A percentile compares a stretch with the other conserved stretches of the same genome.
Conservation (phyloP, 23 tunicate species). For the Styela plicata region DNA sequence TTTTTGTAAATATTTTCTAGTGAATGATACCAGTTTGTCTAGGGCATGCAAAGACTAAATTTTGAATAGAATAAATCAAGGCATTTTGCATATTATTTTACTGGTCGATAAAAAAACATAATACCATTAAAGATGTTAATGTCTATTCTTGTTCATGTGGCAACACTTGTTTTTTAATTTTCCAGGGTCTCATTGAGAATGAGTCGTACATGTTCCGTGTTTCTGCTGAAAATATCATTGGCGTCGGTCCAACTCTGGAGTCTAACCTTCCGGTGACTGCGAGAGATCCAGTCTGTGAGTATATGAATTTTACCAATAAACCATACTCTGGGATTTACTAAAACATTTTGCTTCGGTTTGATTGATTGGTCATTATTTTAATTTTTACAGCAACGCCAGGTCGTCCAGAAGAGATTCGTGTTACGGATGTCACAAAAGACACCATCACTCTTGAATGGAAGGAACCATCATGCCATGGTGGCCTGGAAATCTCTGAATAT, state of each 20-base stretch:
- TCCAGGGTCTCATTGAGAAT: constrained; percentile 60
- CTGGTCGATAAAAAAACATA: too few species aligned
- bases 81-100: too few species aligned
- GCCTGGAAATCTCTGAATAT: constrained; percentile 67
- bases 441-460: constrained; percentile 83
- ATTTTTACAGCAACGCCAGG: constrained; percentile 29
- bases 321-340: too few species aligned
- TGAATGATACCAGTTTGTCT: too few species aligned
- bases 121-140: background rate
- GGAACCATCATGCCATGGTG: constrained; percentile 73
- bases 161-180: background rate
- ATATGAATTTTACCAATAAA: too few species aligned
- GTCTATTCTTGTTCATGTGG: background rate
- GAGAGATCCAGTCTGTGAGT: constrained; percentile 72
- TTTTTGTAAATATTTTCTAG: too few species aligned
- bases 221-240: constrained; percentile 81
- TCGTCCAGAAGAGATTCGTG: constrained; percentile 32
- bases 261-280: constrained; percentile 64
- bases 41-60: too few species aligned
- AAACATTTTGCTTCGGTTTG: too few species aligned
- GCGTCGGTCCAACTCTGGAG: constrained; percentile 78
- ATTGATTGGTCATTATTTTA: too few species aligned
- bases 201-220: constrained; percentile 95
- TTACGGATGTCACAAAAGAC: constrained; percentile 60
- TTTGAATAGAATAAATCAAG: too few species aligned